Conservation (phyloP, 2,888 invertebrate species). For the Eremobia ochroleuca region DNA sequence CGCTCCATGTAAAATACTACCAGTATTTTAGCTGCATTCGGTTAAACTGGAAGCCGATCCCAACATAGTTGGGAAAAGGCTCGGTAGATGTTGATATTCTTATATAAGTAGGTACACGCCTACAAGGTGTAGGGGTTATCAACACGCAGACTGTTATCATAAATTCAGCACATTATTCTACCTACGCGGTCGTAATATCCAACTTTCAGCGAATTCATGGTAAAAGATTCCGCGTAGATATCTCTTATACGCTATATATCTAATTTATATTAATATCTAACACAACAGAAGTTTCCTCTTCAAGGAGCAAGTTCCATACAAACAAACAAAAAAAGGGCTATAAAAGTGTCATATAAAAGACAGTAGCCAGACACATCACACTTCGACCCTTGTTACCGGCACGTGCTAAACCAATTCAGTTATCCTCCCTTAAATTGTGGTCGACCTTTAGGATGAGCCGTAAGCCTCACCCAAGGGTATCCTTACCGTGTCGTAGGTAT, state of each 20-base stretch:
- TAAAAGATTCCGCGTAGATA: not conserved
- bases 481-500: slow-evolving; percentile 22
- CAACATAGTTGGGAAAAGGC: too few relatives aligned
- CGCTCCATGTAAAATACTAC: too few relatives aligned
- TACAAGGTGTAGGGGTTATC: too few relatives aligned
- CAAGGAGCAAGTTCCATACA: not conserved
- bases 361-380: slow-evolving; percentile 38
- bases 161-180: not conserved
- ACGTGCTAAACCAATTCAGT: slow-evolving; percentile 61
- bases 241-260: not conserved
- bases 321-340: not conserved
- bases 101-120: not conserved
- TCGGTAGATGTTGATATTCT: too few relatives aligned
- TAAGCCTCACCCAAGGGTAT: slow-evolving; percentile 40
- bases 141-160: not conserved
- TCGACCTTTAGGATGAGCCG: slow-evolving; percentile 44
- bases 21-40: too few relatives aligned
- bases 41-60: too few relatives aligned
- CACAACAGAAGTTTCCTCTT: not conserved
- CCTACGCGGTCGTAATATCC: not conserved
- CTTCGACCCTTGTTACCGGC: slow-evolving; percentile 45
- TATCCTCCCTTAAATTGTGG: slow-evolving; percentile 42
- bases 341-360: slow-evolving; percentile 28
- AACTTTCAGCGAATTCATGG: not conserved
- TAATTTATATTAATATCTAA: not conserved